Evolutionary conservation across 2,888 invertebrate genomes (phyloP).

Genomic region (Oscheius sp.): DNA sequence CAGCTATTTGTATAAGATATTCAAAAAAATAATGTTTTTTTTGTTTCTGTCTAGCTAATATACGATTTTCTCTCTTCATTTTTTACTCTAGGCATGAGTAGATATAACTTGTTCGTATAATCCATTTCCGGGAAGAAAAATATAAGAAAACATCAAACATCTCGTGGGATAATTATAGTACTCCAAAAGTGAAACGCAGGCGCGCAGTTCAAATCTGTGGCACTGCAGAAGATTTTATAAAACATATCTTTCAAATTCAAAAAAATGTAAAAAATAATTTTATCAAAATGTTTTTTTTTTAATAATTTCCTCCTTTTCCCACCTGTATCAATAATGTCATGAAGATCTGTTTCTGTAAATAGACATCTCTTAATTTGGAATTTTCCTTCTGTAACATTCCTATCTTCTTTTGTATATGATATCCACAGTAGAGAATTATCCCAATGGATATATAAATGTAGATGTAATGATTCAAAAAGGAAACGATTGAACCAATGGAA

Average conservation of each 20-base stretch:
- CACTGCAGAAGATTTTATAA: too few species aligned
- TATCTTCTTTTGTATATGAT: conserved; percentile 3
- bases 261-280: too few species aligned
- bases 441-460: conserved; percentile 12
- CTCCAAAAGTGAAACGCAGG: too few species aligned
- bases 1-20: background rate
- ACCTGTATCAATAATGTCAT: conserved; percentile 10
- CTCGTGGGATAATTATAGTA: too few species aligned
- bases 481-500: background rate
- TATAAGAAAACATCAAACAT: background rate
- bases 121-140: background rate
- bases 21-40: background rate
- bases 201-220: too few species aligned
- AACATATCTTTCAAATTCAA: too few species aligned
- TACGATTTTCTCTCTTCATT: too few species aligned
- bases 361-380: conserved; percentile 11
- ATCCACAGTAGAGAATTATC: conserved; percentile 18
- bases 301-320: too few species aligned
- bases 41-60: too few species aligned
- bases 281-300: background rate
- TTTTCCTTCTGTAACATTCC: background rate
- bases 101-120: too few species aligned
- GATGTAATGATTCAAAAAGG: conserved; percentile 19
- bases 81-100: too few species aligned
- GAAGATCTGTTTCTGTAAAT: conserved; percentile 23